Conservation (phyloP, 1,140 invertebrate genomes). For the Antheraea mylitta region DNA sequence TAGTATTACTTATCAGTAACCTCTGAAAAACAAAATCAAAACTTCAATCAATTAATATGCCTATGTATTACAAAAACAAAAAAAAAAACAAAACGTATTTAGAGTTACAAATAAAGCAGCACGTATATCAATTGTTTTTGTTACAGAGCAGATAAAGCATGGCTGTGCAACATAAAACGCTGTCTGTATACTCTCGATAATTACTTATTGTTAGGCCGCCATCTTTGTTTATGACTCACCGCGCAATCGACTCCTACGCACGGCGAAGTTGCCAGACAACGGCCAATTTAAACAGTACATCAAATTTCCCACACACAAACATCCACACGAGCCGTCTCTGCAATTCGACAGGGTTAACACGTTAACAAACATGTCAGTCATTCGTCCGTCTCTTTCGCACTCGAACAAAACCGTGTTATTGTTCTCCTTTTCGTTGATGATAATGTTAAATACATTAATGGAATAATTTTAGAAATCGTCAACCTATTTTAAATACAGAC, state of each 20-base stretch:
- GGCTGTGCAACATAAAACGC: slow-evolving; percentile 12
- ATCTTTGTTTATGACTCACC: slow-evolving; percentile 35
- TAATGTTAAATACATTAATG: too few species aligned
- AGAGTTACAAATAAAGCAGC: background rate
- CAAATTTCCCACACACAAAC: slow-evolving; percentile 34
- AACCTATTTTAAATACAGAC: too few species aligned
- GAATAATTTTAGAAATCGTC: too few species aligned
- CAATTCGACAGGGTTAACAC: slow-evolving; percentile 15
- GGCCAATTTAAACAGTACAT: slow-evolving; percentile 31
- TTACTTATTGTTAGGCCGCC: slow-evolving; percentile 38
- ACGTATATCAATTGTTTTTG: background rate
- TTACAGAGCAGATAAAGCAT: slow-evolving; percentile 3
- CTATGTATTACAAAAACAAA: background rate
- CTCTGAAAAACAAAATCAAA: too few species aligned
- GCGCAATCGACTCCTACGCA: slow-evolving; percentile 30
- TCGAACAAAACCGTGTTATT: slow-evolving; percentile 12
- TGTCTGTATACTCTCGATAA: slow-evolving; percentile 27
- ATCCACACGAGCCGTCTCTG: slow-evolving; percentile 12
- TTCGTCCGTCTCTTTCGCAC: slow-evolving; percentile 20
- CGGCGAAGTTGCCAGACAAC: slow-evolving; percentile 25
- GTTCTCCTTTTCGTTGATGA: slow-evolving; percentile 17
- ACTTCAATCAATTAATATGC: background rate
- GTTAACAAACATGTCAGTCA: slow-evolving; percentile 25
- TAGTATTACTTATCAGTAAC: too few species aligned
- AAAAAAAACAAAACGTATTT: background rate